Conservation (phyloP, 2,113 vertebrate genomes). For the Todiramphus chloris region DNA sequence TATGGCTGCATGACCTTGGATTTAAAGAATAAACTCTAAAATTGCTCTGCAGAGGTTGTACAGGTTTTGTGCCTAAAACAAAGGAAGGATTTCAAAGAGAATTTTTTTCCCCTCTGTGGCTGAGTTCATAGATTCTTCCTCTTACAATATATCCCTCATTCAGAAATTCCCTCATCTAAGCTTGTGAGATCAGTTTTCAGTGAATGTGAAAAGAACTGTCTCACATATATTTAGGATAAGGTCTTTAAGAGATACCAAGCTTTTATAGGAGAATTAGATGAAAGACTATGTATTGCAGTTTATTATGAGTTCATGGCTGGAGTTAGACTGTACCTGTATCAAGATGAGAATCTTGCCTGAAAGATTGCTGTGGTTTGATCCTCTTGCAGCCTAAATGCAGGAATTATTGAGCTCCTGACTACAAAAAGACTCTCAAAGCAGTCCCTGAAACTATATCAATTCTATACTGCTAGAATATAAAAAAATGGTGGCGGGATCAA, state of each 20-base stretch:
- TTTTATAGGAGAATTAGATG: constrained; percentile 52
- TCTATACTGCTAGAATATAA: constrained; percentile 22
- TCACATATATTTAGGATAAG: constrained; percentile 19
- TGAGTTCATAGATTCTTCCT: constrained; percentile 17
- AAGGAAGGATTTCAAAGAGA: constrained; percentile 60
- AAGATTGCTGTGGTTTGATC: constrained; percentile 44
- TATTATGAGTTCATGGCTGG: constrained; percentile 20
- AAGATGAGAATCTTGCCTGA: constrained; percentile 21
- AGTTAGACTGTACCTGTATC: constrained; percentile 16
- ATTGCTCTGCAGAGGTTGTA: constrained; percentile 46
- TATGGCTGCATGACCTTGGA: constrained; percentile 47
- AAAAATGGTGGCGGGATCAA: constrained; percentile 41
- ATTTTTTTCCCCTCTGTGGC: constrained; percentile 7
- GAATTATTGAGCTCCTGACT: constrained; percentile 52
- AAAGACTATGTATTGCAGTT: constrained; percentile 33
- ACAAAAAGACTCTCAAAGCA: constrained; percentile 58
- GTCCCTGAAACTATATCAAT: constrained; percentile 49
- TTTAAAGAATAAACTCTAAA: constrained; percentile 68
- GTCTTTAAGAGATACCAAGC: constrained; percentile 28
- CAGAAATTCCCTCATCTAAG: not conserved
- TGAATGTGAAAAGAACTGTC: not conserved
- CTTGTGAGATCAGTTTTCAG: constrained; percentile 30
- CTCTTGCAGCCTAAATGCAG: constrained; percentile 35
- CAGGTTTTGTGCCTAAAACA: constrained; percentile 63
- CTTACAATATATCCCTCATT: not conserved